A percentile compares a stretch with the other conserved stretches of the same genome.
Evolutionary conservation across 2,888 invertebrate species (phyloP).

Genomic region (Pardosa pseudoannulata): DNA sequence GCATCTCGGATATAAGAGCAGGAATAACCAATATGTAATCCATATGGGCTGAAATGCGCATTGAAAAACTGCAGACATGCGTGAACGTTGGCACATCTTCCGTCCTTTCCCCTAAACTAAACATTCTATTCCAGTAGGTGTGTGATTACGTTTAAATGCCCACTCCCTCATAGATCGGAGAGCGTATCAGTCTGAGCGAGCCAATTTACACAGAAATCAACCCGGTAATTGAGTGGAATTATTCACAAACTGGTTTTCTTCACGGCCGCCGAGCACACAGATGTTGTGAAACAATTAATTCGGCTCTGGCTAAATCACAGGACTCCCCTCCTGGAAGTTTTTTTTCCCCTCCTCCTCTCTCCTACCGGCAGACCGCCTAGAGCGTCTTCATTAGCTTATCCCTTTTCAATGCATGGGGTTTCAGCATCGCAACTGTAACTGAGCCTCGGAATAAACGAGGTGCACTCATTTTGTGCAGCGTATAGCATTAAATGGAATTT

Average conservation of each 20-base stretch:
- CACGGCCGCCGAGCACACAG: slow-evolving; percentile 2
- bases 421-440: neutral
- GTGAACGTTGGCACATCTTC: no score
- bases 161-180: no score
- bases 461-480: neutral
- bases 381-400: slow-evolving; percentile 25
- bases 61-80: no score
- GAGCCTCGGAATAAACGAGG: neutral
- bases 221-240: slow-evolving; percentile 17
- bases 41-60: no score
- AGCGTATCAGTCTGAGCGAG: neutral
- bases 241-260: slow-evolving; percentile 5
- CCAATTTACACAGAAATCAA: slow-evolving; percentile 9
- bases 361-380: neutral
- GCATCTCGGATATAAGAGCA: no score
- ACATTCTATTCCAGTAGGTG: no score
- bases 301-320: slow-evolving; percentile 1
- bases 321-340: neutral
- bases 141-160: no score
- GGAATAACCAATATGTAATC: no score
- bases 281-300: slow-evolving; percentile 15
- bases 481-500: neutral
- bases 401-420: neutral
- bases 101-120: no score
- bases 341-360: neutral